These are phyloP conservation scores for Proisotoma minuta DNA, from an alignment of 2,888 invertebrate species.

Conservation along the genomic window DNA sequence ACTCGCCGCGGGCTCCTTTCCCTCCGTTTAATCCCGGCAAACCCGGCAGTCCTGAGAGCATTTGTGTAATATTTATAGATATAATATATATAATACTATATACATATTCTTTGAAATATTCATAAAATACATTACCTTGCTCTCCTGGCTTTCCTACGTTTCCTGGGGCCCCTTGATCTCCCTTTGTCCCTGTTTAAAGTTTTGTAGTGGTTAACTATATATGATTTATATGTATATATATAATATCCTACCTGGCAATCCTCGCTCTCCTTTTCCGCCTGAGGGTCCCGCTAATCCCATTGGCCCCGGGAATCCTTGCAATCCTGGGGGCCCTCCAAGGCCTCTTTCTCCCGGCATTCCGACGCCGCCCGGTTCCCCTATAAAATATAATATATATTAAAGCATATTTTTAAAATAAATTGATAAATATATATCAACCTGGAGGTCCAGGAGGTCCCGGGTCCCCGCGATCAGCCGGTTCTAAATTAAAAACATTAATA, in stretches of 20 bases:
- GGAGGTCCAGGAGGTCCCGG: conserved; percentile 65
- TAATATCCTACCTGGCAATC: no score
- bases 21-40: conserved; percentile 61
- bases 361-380: conserved; percentile 67
- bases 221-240: no score
- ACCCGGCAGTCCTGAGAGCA: conserved; percentile 57
- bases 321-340: conserved; percentile 64
- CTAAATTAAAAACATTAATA: conserved; percentile 48
- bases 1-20: conserved; percentile 71
- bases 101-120: neutral
- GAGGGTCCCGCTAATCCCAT: conserved; percentile 59
- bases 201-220: no score
- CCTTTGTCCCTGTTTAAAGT: no score
- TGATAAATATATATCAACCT: conserved; percentile 42
- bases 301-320: conserved; percentile 57
- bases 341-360: conserved; percentile 73
- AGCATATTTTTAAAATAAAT: no score
- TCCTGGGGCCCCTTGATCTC: conserved; percentile 67
- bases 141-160: conserved; percentile 61
- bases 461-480: conserved; percentile 74
- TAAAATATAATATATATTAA: neutral
- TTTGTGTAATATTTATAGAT: neutral
- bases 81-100: neutral
- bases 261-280: conserved; percentile 70
- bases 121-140: conserved; percentile 36